Base-by-base conservation (phyloP, 2,888 invertebrate genomes). In the Drosophila phalerata region DNA sequence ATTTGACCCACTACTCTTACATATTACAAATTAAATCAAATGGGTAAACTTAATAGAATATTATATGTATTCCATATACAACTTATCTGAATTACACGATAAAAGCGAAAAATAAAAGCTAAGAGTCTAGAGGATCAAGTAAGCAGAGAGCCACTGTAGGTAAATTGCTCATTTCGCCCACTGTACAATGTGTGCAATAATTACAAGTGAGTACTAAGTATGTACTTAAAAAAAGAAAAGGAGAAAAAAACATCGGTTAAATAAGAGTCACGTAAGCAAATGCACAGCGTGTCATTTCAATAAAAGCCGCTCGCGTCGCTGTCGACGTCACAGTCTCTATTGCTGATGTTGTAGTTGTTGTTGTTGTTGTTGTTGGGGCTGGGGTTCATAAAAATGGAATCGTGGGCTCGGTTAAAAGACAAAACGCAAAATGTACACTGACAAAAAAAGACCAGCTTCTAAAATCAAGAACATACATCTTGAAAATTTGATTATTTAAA, bases 201-300 rank as follows among this genome's bases (percentile, higher is more conserved):
- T 65, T 74, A 62, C 66, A 53, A 77, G 73, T 58, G 57, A 57
- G 69, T 53, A 52, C 61, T 52, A 43, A 61, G 61, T 53, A 53
- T 30, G 30, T 43, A 45, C 48, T 45, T 48, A 58, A 45, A 52
- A 52, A 42, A 40, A 38, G 25, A 47, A 28, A 25, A 38, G 19
- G 13, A 30, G 45, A 38, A 51, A 40, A 30, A 38, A 53, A 48
- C 62, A 61, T 57, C 15, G 56, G 52, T 52, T 70, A 70, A 67
- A 71, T 63, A 65, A 64, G 60, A 80, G 79, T 83, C 86, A 86
- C 83, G 86, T 81, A 69, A 70, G 48, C 67, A 77, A 79, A 67
- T 67, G 73, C 55, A 64, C 61, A 62, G 64, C 63, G 62, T 49
- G 56, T 70, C 72, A 73, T 79, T 84, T 81, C 68, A 77, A 89